These are phyloP conservation scores for Scyliorhinus canicula DNA, from an alignment of 2,797 vertebrate genomes.

Conservation along the genomic window DNA sequence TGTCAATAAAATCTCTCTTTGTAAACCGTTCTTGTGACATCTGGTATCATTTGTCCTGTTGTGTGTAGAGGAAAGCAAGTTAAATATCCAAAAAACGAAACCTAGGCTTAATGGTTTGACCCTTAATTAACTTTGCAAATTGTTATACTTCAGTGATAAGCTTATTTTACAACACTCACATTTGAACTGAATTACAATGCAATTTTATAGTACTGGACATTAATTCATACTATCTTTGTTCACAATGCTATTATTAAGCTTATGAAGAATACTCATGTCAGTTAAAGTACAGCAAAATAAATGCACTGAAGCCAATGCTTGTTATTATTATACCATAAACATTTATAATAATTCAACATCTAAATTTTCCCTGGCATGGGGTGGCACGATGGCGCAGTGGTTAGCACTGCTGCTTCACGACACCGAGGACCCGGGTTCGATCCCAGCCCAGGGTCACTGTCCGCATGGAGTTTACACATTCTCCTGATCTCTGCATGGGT, in stretches of 20 bases:
- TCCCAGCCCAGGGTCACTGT: no score
- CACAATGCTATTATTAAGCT: not conserved
- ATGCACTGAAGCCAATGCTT: not conserved
- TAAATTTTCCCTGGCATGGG: not conserved
- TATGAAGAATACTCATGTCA: not conserved
- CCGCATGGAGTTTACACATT: no score
- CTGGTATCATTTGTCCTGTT: constrained; percentile 9
- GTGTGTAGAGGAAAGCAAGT: not conserved
- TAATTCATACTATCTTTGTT: not conserved
- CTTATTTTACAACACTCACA: not conserved
- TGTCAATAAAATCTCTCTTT: constrained; percentile 2
- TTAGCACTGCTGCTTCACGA: no score
- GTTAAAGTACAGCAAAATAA: not conserved
- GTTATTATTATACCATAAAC: not conserved
- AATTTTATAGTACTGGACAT: not conserved
- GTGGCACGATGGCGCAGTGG: no score
- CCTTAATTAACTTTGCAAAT: not conserved
- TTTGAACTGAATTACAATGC: not conserved
- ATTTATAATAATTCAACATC: not conserved
- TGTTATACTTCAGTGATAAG: not conserved
- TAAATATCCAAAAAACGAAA: not conserved
- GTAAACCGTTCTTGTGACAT: not conserved
- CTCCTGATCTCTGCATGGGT: no score
- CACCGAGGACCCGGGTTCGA: no score
- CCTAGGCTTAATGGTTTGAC: not conserved